Base-by-base conservation (phyloP, 2,888 invertebrate species). In the Morpho deidamia region DNA sequence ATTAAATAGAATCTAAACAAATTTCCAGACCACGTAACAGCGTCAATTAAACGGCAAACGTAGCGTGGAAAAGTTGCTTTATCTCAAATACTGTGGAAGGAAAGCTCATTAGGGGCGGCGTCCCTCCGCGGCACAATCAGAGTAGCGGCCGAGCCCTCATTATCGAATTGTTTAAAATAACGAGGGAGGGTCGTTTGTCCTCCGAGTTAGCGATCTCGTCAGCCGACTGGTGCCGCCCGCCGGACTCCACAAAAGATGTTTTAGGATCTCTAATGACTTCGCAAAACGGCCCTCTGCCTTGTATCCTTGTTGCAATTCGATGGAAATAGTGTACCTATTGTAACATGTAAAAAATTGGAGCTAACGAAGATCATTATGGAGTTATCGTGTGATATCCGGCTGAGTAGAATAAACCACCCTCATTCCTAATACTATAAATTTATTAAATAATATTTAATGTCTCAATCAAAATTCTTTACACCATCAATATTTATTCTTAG, bases 121-220 rank as follows among this genome's bases (percentile, higher is more conserved):
- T 68, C 72, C 79, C 81, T 81, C 77, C 77, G 80, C 76, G 69
- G 71, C 71, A 72, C 80, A 80, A 81, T 79, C 82, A 79, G 77
- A 61, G 72, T 63, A 65, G 67, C 66, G 44, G 51, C 48, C 51
- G 46, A 39, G 47, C 51, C 70, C 70, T 83, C 82, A 79, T 84
- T 83, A 84, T 79, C 78, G 82, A 84, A 84, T 83, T 86, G 86
- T 87, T 86, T 86, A 87, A 86, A 87, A 83, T 86, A 84, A 86
- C 83, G 83, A 85, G 83, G 58, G 59, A 50, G 58, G 45, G 62
- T 61, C 70, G 71, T 70, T 71, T 71, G 72, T 72, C 65, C 70
- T 65, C 63, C 69, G 63, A 72, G 71, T 71, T 70, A 74, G 62
- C 33, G 39, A 34, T 32, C 14, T 11, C 14, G n/a, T 23, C 23